Conservation (phyloP, 2,113 vertebrate species). For the Leptosomus discolor region DNA sequence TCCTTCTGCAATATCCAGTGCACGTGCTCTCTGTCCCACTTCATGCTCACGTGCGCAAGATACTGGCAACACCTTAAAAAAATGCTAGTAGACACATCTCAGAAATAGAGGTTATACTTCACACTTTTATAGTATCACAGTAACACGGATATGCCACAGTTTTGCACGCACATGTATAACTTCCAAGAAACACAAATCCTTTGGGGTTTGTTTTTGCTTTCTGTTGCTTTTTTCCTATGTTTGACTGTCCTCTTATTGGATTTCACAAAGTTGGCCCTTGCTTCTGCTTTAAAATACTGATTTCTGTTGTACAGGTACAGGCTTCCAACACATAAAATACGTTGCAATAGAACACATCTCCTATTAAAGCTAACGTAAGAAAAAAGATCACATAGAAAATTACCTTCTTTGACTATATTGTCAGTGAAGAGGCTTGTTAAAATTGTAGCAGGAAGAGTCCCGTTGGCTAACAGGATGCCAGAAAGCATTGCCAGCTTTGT, state of each 20-base stretch:
- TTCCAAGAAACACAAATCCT: background rate
- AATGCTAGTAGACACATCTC: background rate
- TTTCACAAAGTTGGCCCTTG: background rate
- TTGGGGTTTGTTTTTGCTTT: background rate
- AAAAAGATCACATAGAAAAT: background rate
- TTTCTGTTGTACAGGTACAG: background rate
- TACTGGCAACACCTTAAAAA: background rate
- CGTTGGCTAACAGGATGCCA: constrained; percentile 85
- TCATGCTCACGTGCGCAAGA: background rate
- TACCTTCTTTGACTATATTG: constrained; percentile 92
- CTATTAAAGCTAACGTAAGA: background rate
- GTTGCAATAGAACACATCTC: background rate
- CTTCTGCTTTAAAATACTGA: background rate
- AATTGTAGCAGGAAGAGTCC: constrained; percentile 83
- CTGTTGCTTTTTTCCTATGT: background rate
- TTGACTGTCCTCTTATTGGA: background rate
- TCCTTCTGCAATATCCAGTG: background rate
- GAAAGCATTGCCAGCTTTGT: constrained; percentile 90
- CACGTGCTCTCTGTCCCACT: background rate
- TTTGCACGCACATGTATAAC: background rate
- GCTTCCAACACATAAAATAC: background rate
- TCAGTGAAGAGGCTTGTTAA: constrained; percentile 92
- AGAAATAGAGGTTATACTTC: background rate
- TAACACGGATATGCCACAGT: background rate
- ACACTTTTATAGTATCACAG: background rate